phyloP scores from a whole-genome alignment of 1,140 invertebrate species.

The Pinna nobilis region DNA sequence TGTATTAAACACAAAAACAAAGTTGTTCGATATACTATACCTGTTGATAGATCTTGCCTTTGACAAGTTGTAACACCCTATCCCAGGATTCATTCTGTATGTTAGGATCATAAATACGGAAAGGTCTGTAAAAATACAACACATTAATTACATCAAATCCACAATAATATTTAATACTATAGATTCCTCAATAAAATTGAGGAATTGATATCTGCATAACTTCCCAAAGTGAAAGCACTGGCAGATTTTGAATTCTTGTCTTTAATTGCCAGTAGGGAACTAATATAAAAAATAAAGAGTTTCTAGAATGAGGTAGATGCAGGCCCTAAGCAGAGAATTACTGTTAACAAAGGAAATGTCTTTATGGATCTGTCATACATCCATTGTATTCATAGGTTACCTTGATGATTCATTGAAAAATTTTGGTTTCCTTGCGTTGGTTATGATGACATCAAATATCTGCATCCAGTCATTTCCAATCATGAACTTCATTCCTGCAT shows the following conservation, averaged over 20 bases:
- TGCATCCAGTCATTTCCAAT: conserved; percentile 92
- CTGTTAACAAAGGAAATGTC: too few species aligned
- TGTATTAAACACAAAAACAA: neutral
- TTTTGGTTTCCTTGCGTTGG: conserved; percentile 94
- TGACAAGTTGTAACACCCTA: conserved; percentile 88
- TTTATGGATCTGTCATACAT: too few species aligned
- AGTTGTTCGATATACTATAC: conserved; percentile 74
- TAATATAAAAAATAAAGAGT: too few species aligned
- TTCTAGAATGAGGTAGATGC: too few species aligned
- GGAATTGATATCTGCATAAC: too few species aligned
- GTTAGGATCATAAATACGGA: conserved; percentile 89
- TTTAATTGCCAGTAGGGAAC: neutral
- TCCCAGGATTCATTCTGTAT: conserved; percentile 92
- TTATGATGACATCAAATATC: conserved; percentile 95
- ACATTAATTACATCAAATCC: conserved; percentile 4
- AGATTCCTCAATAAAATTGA: too few species aligned
- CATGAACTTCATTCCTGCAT: conserved; percentile 93
- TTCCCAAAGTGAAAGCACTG: too few species aligned
- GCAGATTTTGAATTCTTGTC: too few species aligned
- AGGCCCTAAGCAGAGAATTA: too few species aligned
- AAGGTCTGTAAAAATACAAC: conserved; percentile 79
- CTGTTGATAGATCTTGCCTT: conserved; percentile 94
- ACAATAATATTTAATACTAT: too few species aligned
- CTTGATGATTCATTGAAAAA: conserved; percentile 92
- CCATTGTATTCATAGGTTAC: too few species aligned